Conservation (phyloP, 2,888 invertebrate species). For the Caenorhabditis wallacei region DNA sequence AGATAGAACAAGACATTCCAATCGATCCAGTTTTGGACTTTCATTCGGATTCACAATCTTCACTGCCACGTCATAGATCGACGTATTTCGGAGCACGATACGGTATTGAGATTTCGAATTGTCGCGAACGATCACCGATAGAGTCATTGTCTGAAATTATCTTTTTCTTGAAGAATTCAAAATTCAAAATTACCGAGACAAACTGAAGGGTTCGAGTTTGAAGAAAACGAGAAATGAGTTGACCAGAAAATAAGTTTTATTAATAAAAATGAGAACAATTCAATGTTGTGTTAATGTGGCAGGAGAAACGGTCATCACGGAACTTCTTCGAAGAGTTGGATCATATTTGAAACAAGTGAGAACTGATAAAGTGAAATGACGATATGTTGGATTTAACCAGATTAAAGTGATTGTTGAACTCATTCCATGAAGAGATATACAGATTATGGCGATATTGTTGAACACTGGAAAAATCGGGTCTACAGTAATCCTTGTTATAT, state of each 20-base stretch:
- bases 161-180: neutral
- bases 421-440: slow-evolving; percentile 56
- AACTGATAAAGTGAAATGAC: slow-evolving; percentile 30
- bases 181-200: slow-evolving; percentile 20
- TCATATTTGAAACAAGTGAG: slow-evolving; percentile 41
- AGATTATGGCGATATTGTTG: slow-evolving; percentile 59
- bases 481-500: neutral
- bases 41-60: slow-evolving; percentile 56
- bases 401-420: slow-evolving; percentile 53
- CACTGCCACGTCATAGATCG: slow-evolving; percentile 60
- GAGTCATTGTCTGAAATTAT: slow-evolving; percentile 41
- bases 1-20: slow-evolving; percentile 52
- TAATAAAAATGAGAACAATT: neutral
- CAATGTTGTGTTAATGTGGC: slow-evolving; percentile 35
- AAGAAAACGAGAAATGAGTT: slow-evolving; percentile 19
- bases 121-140: slow-evolving; percentile 54
- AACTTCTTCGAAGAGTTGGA: slow-evolving; percentile 27
- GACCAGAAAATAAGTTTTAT: neutral
- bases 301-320: slow-evolving; percentile 47
- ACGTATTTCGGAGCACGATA: slow-evolving; percentile 51
- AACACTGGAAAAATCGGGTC: slow-evolving; percentile 32
- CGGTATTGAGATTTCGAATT: slow-evolving; percentile 47
- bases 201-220: slow-evolving; percentile 19
- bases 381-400: slow-evolving; percentile 53
- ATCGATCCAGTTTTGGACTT: slow-evolving; percentile 46